Conservation (phyloP, 2,888 invertebrate species). For the Pinctada fucata region DNA sequence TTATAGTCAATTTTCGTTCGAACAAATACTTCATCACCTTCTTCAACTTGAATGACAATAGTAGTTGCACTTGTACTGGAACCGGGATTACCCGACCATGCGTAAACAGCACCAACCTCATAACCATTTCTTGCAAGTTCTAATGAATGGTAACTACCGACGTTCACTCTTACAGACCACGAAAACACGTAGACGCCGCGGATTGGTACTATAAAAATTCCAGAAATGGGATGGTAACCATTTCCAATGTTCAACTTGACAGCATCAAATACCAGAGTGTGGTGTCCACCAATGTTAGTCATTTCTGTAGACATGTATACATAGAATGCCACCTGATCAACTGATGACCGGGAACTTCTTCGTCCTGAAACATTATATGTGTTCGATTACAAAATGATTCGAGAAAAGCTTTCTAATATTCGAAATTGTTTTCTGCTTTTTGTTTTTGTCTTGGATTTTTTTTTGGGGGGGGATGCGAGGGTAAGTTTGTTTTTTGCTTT, state of each 20-base stretch:
- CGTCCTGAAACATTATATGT: too few relatives aligned
- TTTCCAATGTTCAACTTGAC: conserved; percentile 2
- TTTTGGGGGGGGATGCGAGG: too few relatives aligned
- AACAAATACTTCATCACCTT: background rate
- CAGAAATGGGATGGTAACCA: background rate
- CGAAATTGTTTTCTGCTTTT: too few relatives aligned
- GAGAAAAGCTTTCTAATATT: too few relatives aligned
- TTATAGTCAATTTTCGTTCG: background rate
- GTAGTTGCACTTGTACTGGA: background rate
- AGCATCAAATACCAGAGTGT: background rate
- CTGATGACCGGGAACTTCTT: too few relatives aligned
- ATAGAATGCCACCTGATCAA: background rate
- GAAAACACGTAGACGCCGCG: background rate
- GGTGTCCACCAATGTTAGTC: conserved; percentile 5
- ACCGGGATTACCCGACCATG: background rate
- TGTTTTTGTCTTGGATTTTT: too few relatives aligned
- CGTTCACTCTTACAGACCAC: background rate
- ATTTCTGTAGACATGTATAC: background rate
- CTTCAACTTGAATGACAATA: background rate
- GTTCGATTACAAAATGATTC: too few relatives aligned
- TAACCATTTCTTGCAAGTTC: background rate
- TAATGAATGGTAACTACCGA: background rate
- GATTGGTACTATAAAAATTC: background rate
- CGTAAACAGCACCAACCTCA: background rate
- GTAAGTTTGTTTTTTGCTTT: too few relatives aligned